A percentile compares a stretch with the other conserved stretches of the same genome.
Conservation (phyloP, 2,888 invertebrate genomes). For the Tortricodes alternella region DNA sequence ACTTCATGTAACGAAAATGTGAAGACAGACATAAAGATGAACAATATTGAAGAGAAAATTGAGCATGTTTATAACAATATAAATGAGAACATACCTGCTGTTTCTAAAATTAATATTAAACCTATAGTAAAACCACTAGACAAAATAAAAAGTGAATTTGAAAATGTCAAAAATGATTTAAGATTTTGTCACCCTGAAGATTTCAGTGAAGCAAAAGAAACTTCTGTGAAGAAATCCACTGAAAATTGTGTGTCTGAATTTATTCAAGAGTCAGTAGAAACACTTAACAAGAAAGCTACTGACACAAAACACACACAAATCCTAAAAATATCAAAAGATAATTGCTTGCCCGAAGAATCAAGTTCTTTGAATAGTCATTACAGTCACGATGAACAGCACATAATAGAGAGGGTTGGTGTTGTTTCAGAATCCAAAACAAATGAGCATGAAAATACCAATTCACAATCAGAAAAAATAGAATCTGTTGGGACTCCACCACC, state of each 20-base stretch:
- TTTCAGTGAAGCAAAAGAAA: constrained; percentile 26
- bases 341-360: constrained; percentile 17
- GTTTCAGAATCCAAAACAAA: constrained; percentile 7
- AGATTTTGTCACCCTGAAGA: constrained; percentile 26
- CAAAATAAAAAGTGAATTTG: constrained; percentile 22
- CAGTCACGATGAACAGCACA: constrained; percentile 12
- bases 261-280: constrained; percentile 12
- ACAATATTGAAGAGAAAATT: constrained; percentile 44
- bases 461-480: constrained; percentile 21
- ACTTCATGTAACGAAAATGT: constrained; percentile 49
- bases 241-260: constrained; percentile 32
- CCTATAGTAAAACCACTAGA: constrained; percentile 48
- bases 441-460: constrained; percentile 14
- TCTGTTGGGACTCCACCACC: constrained; percentile 39
- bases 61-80: constrained; percentile 55
- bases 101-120: constrained; percentile 65
- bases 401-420: constrained; percentile 6
- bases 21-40: constrained; percentile 39
- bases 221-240: background rate
- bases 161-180: constrained; percentile 8
- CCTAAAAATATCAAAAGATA: constrained; percentile 15
- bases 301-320: background rate
- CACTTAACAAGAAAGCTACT: constrained; percentile 18
- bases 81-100: constrained; percentile 43
- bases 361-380: constrained; percentile 10